A percentile compares a stretch with the other conserved stretches of the same genome.
Conservation (phyloP, 2,888 invertebrate genomes). For the Hypomecis punctinalis region DNA sequence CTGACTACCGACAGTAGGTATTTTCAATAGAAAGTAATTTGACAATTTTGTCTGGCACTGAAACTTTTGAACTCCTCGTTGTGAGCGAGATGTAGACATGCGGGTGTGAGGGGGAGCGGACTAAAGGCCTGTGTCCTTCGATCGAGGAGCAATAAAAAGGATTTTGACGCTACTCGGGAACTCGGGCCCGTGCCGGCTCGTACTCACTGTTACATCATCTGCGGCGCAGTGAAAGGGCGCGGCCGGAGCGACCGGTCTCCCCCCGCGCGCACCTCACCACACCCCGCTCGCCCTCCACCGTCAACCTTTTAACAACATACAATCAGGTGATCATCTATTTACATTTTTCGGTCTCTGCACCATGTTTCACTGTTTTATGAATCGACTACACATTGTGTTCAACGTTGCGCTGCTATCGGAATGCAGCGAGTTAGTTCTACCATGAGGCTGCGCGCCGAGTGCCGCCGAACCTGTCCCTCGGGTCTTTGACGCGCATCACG, state of each 20-base stretch:
- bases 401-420: too few species aligned
- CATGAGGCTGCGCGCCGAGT: too few species aligned
- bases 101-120: slow-evolving; percentile 36
- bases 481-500: too few species aligned
- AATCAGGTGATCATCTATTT: slow-evolving; percentile 52
- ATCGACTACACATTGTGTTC: too few species aligned
- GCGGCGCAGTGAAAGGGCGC: slow-evolving; percentile 45
- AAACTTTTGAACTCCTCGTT: neutral
- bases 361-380: too few species aligned
- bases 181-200: slow-evolving; percentile 37
- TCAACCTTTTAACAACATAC: slow-evolving; percentile 47
- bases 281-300: slow-evolving; percentile 36
- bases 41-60: neutral
- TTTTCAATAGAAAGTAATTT: slow-evolving; percentile 1
- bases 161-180: slow-evolving; percentile 58
- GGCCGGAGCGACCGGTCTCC: slow-evolving; percentile 26
- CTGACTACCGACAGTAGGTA: too few species aligned
- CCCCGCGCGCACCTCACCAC: slow-evolving; percentile 23
- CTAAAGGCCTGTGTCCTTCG: slow-evolving; percentile 58
- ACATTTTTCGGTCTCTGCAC: slow-evolving; percentile 3
- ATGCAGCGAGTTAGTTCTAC: too few species aligned
- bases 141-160: slow-evolving; percentile 64
- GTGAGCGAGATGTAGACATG: slow-evolving; percentile 11
- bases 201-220: slow-evolving; percentile 15
- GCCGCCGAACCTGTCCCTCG: too few species aligned